A percentile compares a stretch with the other conserved stretches of the same genome.
Evolutionary conservation across 1,140 invertebrate genomes (phyloP).

Genomic region (Palaemon carinicauda): DNA sequence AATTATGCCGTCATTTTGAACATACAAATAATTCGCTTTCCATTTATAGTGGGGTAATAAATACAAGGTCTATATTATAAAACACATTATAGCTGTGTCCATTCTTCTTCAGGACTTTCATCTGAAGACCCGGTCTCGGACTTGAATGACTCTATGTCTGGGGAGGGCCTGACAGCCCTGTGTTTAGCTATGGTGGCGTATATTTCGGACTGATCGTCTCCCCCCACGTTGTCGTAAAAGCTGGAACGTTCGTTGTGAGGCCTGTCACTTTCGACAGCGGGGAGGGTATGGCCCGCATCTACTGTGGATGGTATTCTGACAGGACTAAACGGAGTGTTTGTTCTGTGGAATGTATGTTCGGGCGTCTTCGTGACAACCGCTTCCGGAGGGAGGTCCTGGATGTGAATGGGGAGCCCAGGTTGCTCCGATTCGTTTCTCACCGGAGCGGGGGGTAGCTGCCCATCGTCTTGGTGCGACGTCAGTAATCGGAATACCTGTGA

Average conservation of each 20-base stretch:
- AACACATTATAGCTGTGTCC: slow-evolving; percentile 29
- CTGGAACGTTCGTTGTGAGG: not conserved
- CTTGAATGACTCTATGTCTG: not conserved
- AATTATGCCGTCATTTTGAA: no score
- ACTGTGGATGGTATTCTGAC: not conserved
- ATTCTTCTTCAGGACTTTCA: slow-evolving; percentile 46
- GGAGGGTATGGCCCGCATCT: not conserved
- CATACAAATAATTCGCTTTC: no score
- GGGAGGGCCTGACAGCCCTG: not conserved
- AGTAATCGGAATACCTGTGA: slow-evolving; percentile 42
- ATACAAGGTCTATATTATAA: no score
- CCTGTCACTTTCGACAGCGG: not conserved
- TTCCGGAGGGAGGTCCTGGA: not conserved
- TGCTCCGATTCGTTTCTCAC: not conserved
- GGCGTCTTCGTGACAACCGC: no score
- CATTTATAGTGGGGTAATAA: not conserved
- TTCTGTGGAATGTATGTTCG: not conserved
- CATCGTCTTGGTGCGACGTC: slow-evolving; percentile 40
- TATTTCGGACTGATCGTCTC: not conserved
- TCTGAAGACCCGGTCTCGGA: slow-evolving; percentile 18
- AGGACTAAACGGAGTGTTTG: not conserved
- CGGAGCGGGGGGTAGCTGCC: not conserved
- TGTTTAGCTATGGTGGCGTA: not conserved
- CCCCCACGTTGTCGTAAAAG: slow-evolving; percentile 7
- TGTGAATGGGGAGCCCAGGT: not conserved